Conservation (phyloP, 2,888 invertebrate species). For the Patella ulyssiponensis region DNA sequence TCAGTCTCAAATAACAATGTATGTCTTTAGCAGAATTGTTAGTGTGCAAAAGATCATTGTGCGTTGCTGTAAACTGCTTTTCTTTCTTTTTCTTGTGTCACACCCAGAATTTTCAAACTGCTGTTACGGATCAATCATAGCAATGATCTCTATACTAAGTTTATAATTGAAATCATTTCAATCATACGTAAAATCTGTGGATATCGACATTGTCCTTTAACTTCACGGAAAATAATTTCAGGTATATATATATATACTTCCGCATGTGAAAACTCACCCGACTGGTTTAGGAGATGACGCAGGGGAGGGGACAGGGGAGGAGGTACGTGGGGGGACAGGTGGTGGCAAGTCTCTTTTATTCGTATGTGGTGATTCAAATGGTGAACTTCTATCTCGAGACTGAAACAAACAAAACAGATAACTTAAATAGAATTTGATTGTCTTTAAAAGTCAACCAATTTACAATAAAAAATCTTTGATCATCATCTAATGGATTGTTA, state of each 20-base stretch:
- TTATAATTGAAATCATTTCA: neutral
- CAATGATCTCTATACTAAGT: neutral
- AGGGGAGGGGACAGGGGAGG: conserved; percentile 71
- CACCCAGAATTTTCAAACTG: no score
- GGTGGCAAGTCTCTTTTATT: conserved; percentile 74
- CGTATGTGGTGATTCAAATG: conserved; percentile 76
- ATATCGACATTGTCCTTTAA: neutral
- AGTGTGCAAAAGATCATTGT: no score
- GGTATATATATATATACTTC: no score
- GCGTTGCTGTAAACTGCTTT: no score
- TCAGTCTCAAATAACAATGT: no score
- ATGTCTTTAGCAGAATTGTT: no score
- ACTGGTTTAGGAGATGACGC: conserved; percentile 67
- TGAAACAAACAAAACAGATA: conserved; percentile 10
- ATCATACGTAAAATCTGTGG: neutral
- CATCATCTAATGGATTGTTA: no score
- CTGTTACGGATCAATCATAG: no score
- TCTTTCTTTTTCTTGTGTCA: no score
- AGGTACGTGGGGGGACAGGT: conserved; percentile 78
- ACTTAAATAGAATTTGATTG: no score
- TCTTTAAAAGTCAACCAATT: no score
- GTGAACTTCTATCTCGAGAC: conserved; percentile 73
- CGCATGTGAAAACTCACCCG: conserved; percentile 46
- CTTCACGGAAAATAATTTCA: neutral
- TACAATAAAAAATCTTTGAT: no score